Evolutionary conservation across 2,797 vertebrate species (phyloP), one percentile per base, ranked within the genome.

Genomic region (Champsocephalus esox): DNA sequence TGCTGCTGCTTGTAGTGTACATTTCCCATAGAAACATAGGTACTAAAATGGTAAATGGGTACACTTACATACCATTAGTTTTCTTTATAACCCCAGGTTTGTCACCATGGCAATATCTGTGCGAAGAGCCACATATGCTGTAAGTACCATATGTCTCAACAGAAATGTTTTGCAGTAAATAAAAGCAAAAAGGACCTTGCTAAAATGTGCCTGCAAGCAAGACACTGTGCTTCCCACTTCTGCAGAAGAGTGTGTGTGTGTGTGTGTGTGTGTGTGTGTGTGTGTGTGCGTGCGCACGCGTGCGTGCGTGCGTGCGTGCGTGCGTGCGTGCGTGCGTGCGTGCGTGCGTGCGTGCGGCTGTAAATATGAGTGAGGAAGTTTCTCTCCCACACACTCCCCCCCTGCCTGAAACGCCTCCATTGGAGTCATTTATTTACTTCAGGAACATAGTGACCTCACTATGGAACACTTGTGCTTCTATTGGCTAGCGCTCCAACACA

Each of bases 61-160:
- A n/a, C 54, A 62, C 19, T 41, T 68, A n/a, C 4, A 19, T 19
- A 24, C 28, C 34, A 38, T 38, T 6, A 43, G 46, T 65, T 9
- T 16, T 19, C 38, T 50, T 12, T 3, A 12, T 38, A 51, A 68
- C 32, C 38, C 19, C 38, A 59, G 12, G 56, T 54, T 80, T 45
- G 56, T 84, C 57, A 50, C 57, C 52, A 67, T 70, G 45, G 70
- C 49, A 69, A 77, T 80, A 38, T 51, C 21, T 59, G 68, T 67
- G 41, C 69, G 50, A 32, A 14, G 14, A 67, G 52, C 50, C 48
- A 28, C 12, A 49, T 58, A 69, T 55, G 28, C 46, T 46, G 9
- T 38, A 60, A 10, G 41, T 43, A 16, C 38, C 50, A 70, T 46
- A 61, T 59, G 48, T 48, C 24, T 68, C 19, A 45, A 73, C 21